Conservation (phyloP, 2,888 invertebrate species). For the Rhingia campestris region DNA sequence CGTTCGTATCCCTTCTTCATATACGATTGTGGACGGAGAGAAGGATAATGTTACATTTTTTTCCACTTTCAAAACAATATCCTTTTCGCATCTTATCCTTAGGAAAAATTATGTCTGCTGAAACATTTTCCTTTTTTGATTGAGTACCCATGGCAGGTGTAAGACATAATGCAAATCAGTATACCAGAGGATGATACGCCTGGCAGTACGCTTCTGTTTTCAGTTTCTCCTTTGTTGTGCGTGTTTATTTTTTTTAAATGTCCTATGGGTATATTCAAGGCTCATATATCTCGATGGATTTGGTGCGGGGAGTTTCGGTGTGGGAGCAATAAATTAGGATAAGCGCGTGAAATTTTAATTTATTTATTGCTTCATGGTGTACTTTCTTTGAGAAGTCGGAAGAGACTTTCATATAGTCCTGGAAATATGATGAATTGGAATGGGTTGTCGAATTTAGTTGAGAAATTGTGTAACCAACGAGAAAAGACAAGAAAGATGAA, state of each 20-base stretch:
- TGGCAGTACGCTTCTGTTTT: constrained; percentile 4
- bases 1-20: constrained; percentile 10
- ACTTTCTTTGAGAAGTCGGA: constrained; percentile 23
- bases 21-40: constrained; percentile 6
- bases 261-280: constrained; percentile 41
- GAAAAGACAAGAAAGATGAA: constrained; percentile 41
- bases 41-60: background rate
- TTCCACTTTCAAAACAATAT: constrained; percentile 30
- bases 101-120: constrained; percentile 26
- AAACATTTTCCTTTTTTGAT: constrained; percentile 59
- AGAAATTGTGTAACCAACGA: constrained; percentile 48
- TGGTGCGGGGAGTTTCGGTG: constrained; percentile 20
- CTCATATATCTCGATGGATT: constrained; percentile 53
- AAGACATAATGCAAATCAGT: constrained; percentile 52
- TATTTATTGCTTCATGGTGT: constrained; percentile 65
- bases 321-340: constrained; percentile 69
- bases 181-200: constrained; percentile 29
- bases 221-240: background rate
- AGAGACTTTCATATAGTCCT: constrained; percentile 10
- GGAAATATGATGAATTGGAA: constrained; percentile 56
- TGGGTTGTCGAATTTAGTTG: constrained; percentile 68
- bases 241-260: constrained; percentile 16
- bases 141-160: constrained; percentile 67
- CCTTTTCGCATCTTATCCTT: constrained; percentile 27
- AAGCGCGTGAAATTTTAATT: constrained; percentile 68